phyloP scores from a whole-genome alignment of 2,888 invertebrate genomes.

The Meteorus colon region DNA sequence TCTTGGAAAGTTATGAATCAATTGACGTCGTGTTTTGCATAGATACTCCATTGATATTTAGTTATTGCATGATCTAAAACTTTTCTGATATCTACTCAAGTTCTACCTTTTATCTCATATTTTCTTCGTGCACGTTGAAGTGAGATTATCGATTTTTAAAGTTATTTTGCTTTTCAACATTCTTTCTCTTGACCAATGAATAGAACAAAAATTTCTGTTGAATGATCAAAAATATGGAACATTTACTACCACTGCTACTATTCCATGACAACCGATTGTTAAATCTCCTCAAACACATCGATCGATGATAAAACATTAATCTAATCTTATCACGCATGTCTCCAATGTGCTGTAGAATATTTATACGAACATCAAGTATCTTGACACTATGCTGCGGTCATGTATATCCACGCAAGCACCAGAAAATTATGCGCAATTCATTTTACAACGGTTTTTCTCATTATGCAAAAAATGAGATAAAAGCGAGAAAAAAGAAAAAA shows the following conservation, averaged over 20 bases:
- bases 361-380: neutral
- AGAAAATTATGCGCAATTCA: conserved; percentile 21
- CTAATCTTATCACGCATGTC: conserved; percentile 37
- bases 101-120: too few relatives aligned
- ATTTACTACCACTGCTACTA: neutral
- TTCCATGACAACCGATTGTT: neutral
- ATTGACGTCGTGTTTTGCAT: too few relatives aligned
- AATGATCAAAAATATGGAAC: neutral
- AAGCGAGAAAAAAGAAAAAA: neutral
- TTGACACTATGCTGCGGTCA: neutral
- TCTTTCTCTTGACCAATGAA: too few relatives aligned
- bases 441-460: conserved; percentile 25
- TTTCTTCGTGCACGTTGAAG: too few relatives aligned
- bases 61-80: too few relatives aligned
- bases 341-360: neutral
- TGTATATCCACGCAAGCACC: neutral
- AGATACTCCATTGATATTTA: too few relatives aligned
- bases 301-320: conserved; percentile 34
- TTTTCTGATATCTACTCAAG: too few relatives aligned
- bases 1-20: too few relatives aligned
- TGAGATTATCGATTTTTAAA: too few relatives aligned
- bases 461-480: neutral
- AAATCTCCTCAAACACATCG: neutral
- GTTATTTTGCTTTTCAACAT: too few relatives aligned
- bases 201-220: too few relatives aligned